A percentile compares a stretch with the other conserved stretches of the same genome.
Evolutionary conservation across 1,140 invertebrate species (phyloP).

Genomic region (Arion vulgaris): DNA sequence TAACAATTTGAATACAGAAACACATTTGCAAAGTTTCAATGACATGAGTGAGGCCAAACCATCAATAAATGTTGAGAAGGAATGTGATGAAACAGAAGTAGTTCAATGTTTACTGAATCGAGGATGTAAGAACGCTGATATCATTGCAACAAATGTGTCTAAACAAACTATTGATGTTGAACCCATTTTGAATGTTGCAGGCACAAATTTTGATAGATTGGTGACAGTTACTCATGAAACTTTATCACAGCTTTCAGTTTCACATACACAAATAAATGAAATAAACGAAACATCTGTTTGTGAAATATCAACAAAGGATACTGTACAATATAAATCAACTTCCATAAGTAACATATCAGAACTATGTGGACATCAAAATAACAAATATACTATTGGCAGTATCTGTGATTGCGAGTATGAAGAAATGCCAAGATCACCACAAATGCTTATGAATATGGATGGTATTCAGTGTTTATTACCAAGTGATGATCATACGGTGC

Average conservation of each 20-base stretch:
- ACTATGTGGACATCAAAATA: neutral
- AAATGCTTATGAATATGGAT: neutral
- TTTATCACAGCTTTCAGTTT: neutral
- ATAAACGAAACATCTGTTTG: neutral
- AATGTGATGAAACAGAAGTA: no score
- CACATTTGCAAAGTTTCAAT: no score
- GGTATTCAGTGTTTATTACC: neutral
- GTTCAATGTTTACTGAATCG: no score
- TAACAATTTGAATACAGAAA: no score
- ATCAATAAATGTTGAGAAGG: no score
- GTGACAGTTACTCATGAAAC: neutral
- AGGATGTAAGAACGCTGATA: no score
- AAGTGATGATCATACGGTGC: neutral
- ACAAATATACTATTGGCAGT: neutral
- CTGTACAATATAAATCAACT: neutral
- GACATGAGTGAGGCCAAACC: no score
- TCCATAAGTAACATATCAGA: neutral
- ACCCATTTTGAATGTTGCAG: no score
- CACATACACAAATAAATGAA: neutral
- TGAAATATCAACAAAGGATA: neutral
- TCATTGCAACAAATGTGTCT: no score
- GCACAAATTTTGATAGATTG: neutral
- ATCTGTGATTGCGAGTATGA: neutral
- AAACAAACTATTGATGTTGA: no score
- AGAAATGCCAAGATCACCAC: conserved; percentile 5